Evolutionary conservation across 1,140 invertebrate genomes (phyloP).

Genomic region (Sarcophaga bullata): DNA sequence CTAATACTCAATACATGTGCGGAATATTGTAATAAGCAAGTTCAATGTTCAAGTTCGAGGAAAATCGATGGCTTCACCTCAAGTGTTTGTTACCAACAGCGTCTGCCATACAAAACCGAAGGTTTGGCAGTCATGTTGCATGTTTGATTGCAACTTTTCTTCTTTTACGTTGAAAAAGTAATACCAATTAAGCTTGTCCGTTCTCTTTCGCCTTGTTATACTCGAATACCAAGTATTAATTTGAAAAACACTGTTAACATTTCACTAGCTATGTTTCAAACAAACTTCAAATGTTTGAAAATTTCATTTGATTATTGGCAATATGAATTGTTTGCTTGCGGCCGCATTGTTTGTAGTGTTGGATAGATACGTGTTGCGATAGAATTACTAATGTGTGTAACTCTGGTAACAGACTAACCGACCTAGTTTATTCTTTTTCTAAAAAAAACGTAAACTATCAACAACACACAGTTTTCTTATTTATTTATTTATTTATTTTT

Average conservation of each 20-base stretch:
- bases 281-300: too few relatives aligned
- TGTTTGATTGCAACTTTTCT: not conserved
- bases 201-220: too few relatives aligned
- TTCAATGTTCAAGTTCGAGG: slow-evolving; percentile 41
- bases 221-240: too few relatives aligned
- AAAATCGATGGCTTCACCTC: slow-evolving; percentile 34
- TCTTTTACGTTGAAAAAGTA: too few relatives aligned
- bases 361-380: not conserved
- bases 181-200: too few relatives aligned
- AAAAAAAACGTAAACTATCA: not conserved
- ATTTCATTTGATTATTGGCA: too few relatives aligned
- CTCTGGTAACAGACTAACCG: slow-evolving; percentile 12
- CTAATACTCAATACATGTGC: not conserved
- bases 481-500: not conserved
- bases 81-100: not conserved
- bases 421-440: slow-evolving; percentile 29
- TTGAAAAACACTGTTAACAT: too few relatives aligned
- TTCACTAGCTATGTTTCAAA: too few relatives aligned
- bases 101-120: not conserved
- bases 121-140: not conserved
- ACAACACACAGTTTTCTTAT: too few relatives aligned
- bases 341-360: not conserved
- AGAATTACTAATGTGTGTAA: not conserved
- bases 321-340: not conserved
- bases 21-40: slow-evolving; percentile 11